Evolutionary conservation across 1,140 invertebrate species (phyloP), one percentile per base, ranked within the genome.

Genomic region (Euura lappo): DNA sequence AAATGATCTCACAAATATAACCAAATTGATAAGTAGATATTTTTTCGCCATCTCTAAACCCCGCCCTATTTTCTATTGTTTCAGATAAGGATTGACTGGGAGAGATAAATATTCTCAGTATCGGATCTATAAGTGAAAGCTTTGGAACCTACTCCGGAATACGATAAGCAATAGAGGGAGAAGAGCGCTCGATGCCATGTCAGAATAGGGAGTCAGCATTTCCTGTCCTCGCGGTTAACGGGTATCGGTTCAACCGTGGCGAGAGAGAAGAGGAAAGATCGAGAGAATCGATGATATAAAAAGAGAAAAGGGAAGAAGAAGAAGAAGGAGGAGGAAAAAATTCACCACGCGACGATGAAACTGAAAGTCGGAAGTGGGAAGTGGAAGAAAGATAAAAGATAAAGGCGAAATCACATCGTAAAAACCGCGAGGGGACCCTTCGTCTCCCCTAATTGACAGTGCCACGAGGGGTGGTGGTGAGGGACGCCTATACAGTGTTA

Each of bases 371-470:
- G 28, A 28, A 28, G 28, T 28, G 28, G 28, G 28, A 28, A 28
- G 28, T 28, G 28, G 28, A 28, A 60, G 13, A n/a, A n/a, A 60
- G 51, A 60, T 60, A n/a, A 67, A 65, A 73, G 71, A 76, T 77
- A 78, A 78, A 72, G 76, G 70, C 70, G 79, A 79, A 81, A 82
- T 79, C 78, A 72, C 75, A 72, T 66, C 64, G 66, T 74, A 65
- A 71, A 77, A 81, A 78, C 75, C 44, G 70, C 71, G 75, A 70
- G 28, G 28, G 28, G 75, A 71, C 76, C 79, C 73, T 82, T 78
- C 79, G 79, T 85, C 78, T 78, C 70, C 69, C 75, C 73, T 85
- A 85, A 85, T 84, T 83, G 84, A 85, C 82, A 83, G 76, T 8
- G 28, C 28, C 28, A n/a, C 51, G 4, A 60, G 5, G 51, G 51